These are phyloP conservation scores for Drosophila barbarae DNA, from an alignment of 2,888 invertebrate species.

Conservation along the genomic window DNA sequence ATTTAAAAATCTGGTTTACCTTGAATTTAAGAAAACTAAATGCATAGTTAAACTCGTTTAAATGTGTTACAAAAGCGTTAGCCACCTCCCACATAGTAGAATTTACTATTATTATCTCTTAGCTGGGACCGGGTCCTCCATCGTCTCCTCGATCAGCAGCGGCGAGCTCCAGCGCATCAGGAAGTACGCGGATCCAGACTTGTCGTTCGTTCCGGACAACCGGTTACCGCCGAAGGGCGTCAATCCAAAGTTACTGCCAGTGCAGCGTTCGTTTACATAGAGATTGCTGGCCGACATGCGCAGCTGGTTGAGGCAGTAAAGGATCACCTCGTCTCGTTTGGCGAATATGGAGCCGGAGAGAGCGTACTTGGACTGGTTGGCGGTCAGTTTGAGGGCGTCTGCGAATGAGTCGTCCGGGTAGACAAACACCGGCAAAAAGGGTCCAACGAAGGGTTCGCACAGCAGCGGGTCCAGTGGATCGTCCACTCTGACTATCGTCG, in stretches of 20 bases:
- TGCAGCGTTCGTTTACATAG: conserved; percentile 47
- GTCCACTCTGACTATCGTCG: conserved; percentile 25
- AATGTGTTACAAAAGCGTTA: not conserved
- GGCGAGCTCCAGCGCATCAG: conserved; percentile 50
- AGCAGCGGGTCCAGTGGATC: conserved; percentile 39
- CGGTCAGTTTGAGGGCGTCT: conserved; percentile 37
- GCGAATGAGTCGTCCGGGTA: conserved; percentile 36
- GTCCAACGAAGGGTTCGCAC: conserved; percentile 39
- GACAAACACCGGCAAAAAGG: conserved; percentile 37
- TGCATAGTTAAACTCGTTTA: not conserved
- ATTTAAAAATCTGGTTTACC: not conserved
- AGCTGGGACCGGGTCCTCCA: not conserved
- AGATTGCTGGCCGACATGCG: conserved; percentile 48
- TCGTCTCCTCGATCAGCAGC: conserved; percentile 42
- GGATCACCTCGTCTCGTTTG: conserved; percentile 35
- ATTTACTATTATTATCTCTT: not conserved
- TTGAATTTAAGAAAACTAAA: not conserved
- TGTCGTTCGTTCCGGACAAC: conserved; percentile 46
- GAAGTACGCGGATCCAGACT: conserved; percentile 45
- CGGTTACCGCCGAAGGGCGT: conserved; percentile 47
- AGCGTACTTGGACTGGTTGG: conserved; percentile 40
- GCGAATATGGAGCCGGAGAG: conserved; percentile 45
- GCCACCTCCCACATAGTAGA: not conserved
- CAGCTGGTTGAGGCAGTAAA: conserved; percentile 32
- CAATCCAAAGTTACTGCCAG: conserved; percentile 29